Percentiles rank a stretch among this genome's conserved stretches.
phyloP scores from a whole-genome alignment of 2,797 vertebrate species.

The Leuciscus waleckii region DNA sequence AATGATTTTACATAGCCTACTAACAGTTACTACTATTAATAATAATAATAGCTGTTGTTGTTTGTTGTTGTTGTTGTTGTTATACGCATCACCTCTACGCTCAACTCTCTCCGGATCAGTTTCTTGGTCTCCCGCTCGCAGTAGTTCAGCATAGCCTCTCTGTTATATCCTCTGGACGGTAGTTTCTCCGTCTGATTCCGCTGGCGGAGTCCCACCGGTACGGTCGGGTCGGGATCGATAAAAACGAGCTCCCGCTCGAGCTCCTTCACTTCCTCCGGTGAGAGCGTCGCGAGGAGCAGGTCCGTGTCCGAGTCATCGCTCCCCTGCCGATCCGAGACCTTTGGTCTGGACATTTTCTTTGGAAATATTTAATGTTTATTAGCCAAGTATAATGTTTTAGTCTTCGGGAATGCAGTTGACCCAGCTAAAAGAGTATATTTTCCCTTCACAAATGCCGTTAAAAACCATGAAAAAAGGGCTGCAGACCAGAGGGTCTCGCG shows the following conservation, averaged over 20 bases:
- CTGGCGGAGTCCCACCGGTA: slow-evolving; percentile 76
- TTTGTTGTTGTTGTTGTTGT: not conserved
- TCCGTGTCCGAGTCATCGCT: slow-evolving; percentile 84
- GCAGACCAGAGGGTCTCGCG: not conserved
- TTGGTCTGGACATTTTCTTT: slow-evolving; percentile 77
- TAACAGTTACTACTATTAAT: not conserved
- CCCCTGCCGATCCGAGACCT: slow-evolving; percentile 6
- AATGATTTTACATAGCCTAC: not conserved
- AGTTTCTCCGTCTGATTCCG: slow-evolving; percentile 76
- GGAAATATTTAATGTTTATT: not conserved
- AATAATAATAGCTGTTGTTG: not conserved
- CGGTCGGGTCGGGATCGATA: slow-evolving; percentile 78
- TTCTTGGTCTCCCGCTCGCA: slow-evolving; percentile 80
- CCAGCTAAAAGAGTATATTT: not conserved
- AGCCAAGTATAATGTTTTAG: not conserved
- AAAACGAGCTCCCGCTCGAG: slow-evolving; percentile 82
- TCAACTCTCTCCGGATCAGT: slow-evolving; percentile 76
- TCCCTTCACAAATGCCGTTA: not conserved
- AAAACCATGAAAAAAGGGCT: not conserved
- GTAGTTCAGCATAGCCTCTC: slow-evolving; percentile 77
- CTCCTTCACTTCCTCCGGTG: slow-evolving; percentile 87
- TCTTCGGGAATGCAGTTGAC: not conserved
- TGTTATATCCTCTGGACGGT: slow-evolving; percentile 70
- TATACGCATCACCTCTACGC: slow-evolving; percentile 75
- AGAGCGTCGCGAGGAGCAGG: slow-evolving; percentile 82